These are phyloP conservation scores for Thamnophis sirtalis DNA, from an alignment of 2,113 vertebrate species.

Conservation along the genomic window DNA sequence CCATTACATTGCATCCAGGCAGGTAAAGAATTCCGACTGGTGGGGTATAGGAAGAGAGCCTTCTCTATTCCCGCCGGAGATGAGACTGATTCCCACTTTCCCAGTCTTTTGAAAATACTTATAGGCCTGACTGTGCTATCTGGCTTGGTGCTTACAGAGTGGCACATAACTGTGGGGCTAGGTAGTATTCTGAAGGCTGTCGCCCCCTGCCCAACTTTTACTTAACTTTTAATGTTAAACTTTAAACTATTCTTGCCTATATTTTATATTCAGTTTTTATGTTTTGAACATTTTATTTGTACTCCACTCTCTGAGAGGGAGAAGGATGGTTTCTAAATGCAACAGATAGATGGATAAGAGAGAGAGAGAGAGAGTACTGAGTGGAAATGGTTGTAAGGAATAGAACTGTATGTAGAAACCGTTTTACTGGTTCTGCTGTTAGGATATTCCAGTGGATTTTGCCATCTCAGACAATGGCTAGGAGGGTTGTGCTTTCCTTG, in stretches of 20 bases:
- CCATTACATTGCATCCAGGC: not conserved
- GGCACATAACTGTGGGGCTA: not conserved
- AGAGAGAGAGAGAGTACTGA: not conserved
- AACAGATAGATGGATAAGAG: not conserved
- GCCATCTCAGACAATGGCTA: not conserved
- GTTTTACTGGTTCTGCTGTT: not conserved
- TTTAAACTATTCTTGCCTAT: not conserved
- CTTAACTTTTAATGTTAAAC: not conserved
- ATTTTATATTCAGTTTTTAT: not conserved
- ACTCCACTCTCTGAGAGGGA: not conserved
- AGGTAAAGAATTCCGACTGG: not conserved
- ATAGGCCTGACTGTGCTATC: not conserved
- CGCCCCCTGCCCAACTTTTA: not conserved
- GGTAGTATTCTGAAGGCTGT: not conserved
- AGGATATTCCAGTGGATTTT: not conserved
- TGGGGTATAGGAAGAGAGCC: not conserved
- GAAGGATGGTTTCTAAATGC: not conserved
- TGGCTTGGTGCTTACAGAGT: not conserved
- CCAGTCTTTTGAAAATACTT: not conserved
- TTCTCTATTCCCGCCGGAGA: not conserved
- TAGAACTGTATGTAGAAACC: too few species aligned
- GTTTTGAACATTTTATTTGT: not conserved
- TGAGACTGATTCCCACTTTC: not conserved
- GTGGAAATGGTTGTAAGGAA: not conserved
- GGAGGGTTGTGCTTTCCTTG: not conserved